Base-by-base conservation (phyloP, 2,888 invertebrate species). In the Bursaphelenchus okinawaensis region DNA sequence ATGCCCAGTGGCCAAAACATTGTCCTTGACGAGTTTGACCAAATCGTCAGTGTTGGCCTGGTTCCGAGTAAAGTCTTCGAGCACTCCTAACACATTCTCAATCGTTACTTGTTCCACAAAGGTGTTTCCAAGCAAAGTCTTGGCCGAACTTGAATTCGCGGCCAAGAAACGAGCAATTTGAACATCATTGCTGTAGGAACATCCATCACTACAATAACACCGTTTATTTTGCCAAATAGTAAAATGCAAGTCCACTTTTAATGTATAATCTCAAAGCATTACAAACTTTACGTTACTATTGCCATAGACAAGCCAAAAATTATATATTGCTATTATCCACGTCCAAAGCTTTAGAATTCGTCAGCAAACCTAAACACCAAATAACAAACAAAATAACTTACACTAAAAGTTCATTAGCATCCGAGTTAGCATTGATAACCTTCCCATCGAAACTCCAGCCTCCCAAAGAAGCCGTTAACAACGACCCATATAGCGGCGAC, bases 121-220 rank as follows among this genome's bases (percentile, higher is more conserved):
- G 3, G 50, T 61, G 19, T 66, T 62, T 52, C 77, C 77, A 7
- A 72, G 55, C 20, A 77, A 69, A n/a, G 70, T 67, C 16, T 64
- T 64, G 23, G 63, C 63, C 8, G 62, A 63, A 19, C 28, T 26
- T 2, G 70, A 63, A n/a, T 67, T 68, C 26, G 71, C 69, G 26
- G 75, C 71, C 28, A 77, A 64, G 52, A 75, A 65, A 9, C 73
- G 63, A 9, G 77, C 73, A 58, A 77, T 75, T 27, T 70, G 59
- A 16, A 75, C 57, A 31, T 77, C 77, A 60, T 72, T 75, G 7
- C 62, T 56, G 7, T 76, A 19, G 9, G 52, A 40, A 55, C 68
- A 70, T 55, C 76, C 76, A 51, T 76, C 77, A 20, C 77, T 77
- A 59, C 52, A 75, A 63, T n/a, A n/a, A n/a, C n/a, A n/a, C n/a